A percentile compares a stretch with the other conserved stretches of the same genome.
Conservation (phyloP, 2,888 invertebrate genomes). For the Lymantria monacha region DNA sequence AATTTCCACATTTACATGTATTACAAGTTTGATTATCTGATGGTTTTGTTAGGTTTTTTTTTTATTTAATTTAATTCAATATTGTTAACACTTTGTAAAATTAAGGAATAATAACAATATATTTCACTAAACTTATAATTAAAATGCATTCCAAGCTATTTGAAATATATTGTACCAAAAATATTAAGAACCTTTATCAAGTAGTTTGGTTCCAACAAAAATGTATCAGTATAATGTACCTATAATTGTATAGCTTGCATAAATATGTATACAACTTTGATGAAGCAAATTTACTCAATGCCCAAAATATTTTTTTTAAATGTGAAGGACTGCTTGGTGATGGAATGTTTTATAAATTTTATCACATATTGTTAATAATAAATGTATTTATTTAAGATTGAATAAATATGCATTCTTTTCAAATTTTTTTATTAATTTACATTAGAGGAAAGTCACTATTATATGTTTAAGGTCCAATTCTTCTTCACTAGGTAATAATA, state of each 20-base stretch:
- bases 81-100: background rate
- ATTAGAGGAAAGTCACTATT: too few species aligned
- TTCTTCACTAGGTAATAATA: too few species aligned
- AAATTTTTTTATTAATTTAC: slow-evolving; percentile 2
- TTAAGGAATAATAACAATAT: background rate
- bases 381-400: slow-evolving; percentile 70
- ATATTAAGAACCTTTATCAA: too few species aligned
- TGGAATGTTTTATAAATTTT: slow-evolving; percentile 69
- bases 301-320: slow-evolving; percentile 21
- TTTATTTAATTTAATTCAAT: too few species aligned
- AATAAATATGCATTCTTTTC: slow-evolving; percentile 71
- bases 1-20: too few species aligned
- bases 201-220: too few species aligned
- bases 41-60: too few species aligned
- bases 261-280: too few species aligned
- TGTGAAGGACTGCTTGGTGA: slow-evolving; percentile 49
- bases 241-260: too few species aligned
- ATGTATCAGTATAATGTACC: too few species aligned
- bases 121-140: background rate
- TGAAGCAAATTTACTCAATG: slow-evolving; percentile 6
- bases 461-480: too few species aligned
- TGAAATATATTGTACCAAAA: background rate
- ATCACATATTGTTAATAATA: slow-evolving; percentile 57
- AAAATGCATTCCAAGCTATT: slow-evolving; percentile 34
- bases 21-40: too few species aligned